Base-by-base conservation (phyloP, 1,140 invertebrate species). In the Sarcophaga peregrina region DNA sequence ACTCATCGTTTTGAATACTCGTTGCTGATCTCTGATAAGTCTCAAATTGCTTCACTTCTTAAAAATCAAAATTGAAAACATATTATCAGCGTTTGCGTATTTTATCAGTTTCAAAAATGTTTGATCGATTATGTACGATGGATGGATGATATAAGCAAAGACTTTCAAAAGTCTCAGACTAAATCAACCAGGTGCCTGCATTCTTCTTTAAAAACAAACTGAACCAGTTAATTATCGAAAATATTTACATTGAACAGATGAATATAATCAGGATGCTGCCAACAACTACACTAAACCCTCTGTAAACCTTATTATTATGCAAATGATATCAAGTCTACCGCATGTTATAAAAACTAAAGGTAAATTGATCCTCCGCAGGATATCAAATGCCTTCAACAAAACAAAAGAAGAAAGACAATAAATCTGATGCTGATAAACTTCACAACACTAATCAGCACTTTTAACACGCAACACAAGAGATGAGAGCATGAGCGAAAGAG, bases 301-400 rank as follows among this genome's bases (percentile, higher is more conserved):
- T 5, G 54, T n/a, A 58, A 58, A 20, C 62, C 62, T 25, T 68
- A 25, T 68, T 68, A 68, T 68, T 68, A 68, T 68, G 62, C 62
- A 68, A 68, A 68, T 68, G 17, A 25, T 20, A 20, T 68, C 20
- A 68, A 68, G 62, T 68, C 62, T 68, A 68, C 62, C 62, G 62
- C 62, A 20, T 68, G 62, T 68, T 68, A 68, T 25, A 68, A 68
- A 68, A 68, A 68, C 62, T 68, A 20, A 68, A 68, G 62, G 62
- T 68, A 68, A 68, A 68, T 68, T 68, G 62, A 68, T 68, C 17
- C 62, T 68, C 62, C 62, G 62, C 62, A 68, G 62, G 62, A 68
- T 68, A 68, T 4, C 62, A 68, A 68, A 11, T 8, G 13, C 8
- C 50, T 1, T 1, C 1, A 52, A 52, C 0, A 52, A 52, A 13